Evolutionary conservation across 2,888 invertebrate genomes (phyloP), one percentile per base, ranked within the genome.

Genomic region (Opisthograptis luteolata): DNA sequence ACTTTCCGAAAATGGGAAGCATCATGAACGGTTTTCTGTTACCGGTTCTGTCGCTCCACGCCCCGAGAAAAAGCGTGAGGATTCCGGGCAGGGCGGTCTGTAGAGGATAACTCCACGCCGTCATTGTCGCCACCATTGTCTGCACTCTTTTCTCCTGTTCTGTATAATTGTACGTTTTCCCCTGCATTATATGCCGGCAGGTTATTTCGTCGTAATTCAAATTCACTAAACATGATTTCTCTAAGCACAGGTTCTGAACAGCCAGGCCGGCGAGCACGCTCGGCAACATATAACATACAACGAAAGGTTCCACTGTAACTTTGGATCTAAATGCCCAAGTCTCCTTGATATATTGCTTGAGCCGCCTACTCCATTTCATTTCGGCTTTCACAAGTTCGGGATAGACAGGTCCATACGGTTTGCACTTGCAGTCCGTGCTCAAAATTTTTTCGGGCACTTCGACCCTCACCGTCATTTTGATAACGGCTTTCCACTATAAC

Each of bases 231-330:
- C 92, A 93, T 68, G 92, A 85, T 78, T 93, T 93, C 64, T 93
- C 93, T 66, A 92, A 82, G 63, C 92, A 91, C 56, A 93, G 70
- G 67, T 91, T 92, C 58, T 88, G 85, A 19, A 93, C 84, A 4
- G 92, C 92, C 30, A 93, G 76, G 19, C 94, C 94, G 0, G 96
- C 94, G 9, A 93, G 80, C 1, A 93, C 93, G 76, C 93, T 93
- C 34, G 94, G 94, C 68, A 94, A 80, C 34, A 94, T 84, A 67
- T 94, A 94, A 68, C 93, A 93, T 41, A 93, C 87, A 40, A 94
- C 84, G 62, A 94, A 92, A 3, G 94, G 94, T 75, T 94, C 94
- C 15, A 94, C 94, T n/a, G 94, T 94, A 22, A 90, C 64, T 74
- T 87, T 85, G 7, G 85, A 76, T 71, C 81, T 79, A 55, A 87